These are phyloP conservation scores for Trachemys scripta DNA, from an alignment of 2,113 vertebrate genomes.

Conservation along the genomic window DNA sequence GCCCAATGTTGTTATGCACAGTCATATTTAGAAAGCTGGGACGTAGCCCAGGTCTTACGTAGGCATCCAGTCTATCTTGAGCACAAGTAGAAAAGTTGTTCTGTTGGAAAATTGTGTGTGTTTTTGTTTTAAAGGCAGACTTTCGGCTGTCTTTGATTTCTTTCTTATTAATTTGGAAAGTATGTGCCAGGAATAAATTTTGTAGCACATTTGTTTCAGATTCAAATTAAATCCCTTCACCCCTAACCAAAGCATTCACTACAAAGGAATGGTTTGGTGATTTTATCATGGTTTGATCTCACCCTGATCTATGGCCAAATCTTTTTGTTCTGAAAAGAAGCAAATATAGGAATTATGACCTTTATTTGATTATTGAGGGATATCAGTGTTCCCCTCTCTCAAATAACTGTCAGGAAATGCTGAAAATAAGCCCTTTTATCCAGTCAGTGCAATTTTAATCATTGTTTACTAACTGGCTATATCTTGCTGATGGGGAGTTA, in stretches of 20 bases:
- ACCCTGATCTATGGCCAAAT: conserved; percentile 24
- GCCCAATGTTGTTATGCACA: not conserved
- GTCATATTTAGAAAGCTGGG: not conserved
- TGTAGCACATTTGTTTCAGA: conserved; percentile 58
- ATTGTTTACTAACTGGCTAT: not conserved
- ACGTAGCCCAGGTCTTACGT: not conserved
- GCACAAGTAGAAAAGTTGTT: not conserved
- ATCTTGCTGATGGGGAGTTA: not conserved
- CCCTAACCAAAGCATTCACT: conserved; percentile 11
- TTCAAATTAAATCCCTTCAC: conserved; percentile 35
- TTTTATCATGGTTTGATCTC: conserved; percentile 53
- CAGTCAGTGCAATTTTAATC: not conserved
- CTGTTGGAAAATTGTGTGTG: conserved; percentile 8
- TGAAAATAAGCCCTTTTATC: conserved; percentile 60
- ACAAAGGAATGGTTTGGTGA: not conserved
- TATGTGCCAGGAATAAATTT: not conserved
- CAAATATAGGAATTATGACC: conserved; percentile 57
- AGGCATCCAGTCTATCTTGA: not conserved
- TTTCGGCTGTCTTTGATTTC: conserved; percentile 51
- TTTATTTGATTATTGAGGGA: conserved; percentile 52
- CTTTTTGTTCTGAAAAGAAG: conserved; percentile 51
- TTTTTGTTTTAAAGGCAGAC: conserved; percentile 36
- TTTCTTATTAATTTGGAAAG: conserved; percentile 47
- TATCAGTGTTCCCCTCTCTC: conserved; percentile 29
- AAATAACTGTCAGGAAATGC: conserved; percentile 36